Evolutionary conservation across 53 echinoderm and acorn worm genomes (phyloP).

Genomic region (Mesocentrotus franciscanus): DNA sequence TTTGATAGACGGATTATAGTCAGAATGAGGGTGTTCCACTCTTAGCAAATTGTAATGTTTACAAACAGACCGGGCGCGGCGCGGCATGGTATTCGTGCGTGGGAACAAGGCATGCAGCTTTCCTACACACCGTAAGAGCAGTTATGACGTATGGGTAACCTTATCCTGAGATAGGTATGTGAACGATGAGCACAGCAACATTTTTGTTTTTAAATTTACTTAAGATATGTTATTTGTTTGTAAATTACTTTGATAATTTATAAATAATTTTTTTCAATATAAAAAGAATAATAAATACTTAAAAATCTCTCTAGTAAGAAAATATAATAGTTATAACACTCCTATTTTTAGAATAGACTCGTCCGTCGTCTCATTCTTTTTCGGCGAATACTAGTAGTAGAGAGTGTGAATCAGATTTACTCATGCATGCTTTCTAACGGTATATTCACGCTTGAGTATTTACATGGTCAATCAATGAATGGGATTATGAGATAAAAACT

Average conservation of each 20-base stretch:
- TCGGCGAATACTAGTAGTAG: background rate
- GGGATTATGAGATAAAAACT: background rate
- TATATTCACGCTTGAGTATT: slow-evolving; percentile 27
- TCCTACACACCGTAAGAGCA: background rate
- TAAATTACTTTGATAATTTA: background rate
- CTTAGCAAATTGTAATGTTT: background rate
- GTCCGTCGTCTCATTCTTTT: slow-evolving; percentile 13
- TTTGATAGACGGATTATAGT: background rate
- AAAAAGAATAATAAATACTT: background rate
- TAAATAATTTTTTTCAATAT: background rate
- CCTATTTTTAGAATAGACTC: background rate
- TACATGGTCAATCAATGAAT: slow-evolving; percentile 2
- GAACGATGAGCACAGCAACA: background rate
- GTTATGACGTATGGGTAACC: background rate
- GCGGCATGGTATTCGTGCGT: background rate
- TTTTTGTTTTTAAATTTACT: background rate
- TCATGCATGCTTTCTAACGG: slow-evolving; percentile 33
- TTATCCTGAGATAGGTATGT: background rate
- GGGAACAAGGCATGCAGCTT: background rate
- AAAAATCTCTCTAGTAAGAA: background rate
- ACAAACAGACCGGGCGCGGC: slow-evolving; percentile 37
- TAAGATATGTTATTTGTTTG: background rate
- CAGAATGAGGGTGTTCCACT: background rate
- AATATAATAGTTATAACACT: background rate
- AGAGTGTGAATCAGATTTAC: slow-evolving; percentile 40